These are phyloP conservation scores for Epinephelus malabaricus DNA, from an alignment of 2,797 vertebrate genomes.

Conservation along the genomic window DNA sequence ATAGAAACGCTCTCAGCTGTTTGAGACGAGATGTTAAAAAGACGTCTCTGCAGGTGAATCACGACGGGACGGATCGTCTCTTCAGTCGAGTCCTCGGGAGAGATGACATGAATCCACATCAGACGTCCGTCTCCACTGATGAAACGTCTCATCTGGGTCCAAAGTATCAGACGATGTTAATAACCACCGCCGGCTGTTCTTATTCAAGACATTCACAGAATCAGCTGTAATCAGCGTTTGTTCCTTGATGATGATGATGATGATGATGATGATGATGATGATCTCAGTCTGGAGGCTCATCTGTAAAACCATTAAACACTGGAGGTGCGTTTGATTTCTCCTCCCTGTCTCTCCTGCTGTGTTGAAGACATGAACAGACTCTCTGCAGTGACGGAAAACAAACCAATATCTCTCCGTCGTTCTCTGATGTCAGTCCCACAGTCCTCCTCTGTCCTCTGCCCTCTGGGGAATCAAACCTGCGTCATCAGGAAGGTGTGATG, in stretches of 20 bases:
- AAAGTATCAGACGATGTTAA: neutral
- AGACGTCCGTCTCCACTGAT: neutral
- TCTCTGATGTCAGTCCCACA: neutral
- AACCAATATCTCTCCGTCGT: too few species aligned
- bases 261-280: neutral
- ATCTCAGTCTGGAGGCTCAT: neutral
- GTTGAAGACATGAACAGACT: too few species aligned
- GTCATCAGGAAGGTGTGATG: neutral
- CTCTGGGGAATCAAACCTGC: neutral
- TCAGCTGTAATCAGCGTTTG: neutral
- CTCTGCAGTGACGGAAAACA: neutral
- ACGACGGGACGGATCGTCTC: neutral
- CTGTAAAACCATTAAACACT: neutral
- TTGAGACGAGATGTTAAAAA: neutral
- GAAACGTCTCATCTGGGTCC: neutral
- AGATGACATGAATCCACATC: neutral
- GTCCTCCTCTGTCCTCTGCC: neutral
- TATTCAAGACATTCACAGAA: too few species aligned
- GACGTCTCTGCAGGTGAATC: neutral
- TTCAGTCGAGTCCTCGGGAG: neutral
- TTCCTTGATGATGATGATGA: neutral
- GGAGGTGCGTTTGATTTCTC: conserved; percentile 31
- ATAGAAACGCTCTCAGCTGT: neutral
- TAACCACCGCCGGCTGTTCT: too few species aligned
- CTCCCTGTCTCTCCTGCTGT: neutral